Evolutionary conservation across 2,888 invertebrate species (phyloP), one percentile per base, ranked within the genome.

Genomic region (Therioaphis trifolii): DNA sequence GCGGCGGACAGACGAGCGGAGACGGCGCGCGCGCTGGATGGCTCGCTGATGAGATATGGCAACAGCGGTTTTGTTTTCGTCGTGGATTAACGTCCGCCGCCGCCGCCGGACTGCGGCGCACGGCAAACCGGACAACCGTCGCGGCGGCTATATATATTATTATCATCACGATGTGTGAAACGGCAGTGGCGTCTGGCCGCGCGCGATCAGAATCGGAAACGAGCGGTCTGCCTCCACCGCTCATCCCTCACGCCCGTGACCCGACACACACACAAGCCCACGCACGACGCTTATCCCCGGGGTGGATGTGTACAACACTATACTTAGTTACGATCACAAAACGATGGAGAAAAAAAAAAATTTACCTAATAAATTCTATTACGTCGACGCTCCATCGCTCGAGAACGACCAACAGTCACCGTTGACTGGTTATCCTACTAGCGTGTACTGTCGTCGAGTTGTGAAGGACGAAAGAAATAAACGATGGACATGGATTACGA

Each of bases 21-120:
- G 49, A 49, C 43, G 24, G 40, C 75, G 75, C 35, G 78, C 61
- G 79, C 69, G 52, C 58, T 29, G 80, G 46, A 80, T 61, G 55
- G 24, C 58, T 72, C 14, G 63, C 52, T n/a, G 74, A 61, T 49
- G 72, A 74, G 72, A 82, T 82, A 82, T 82, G 82, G 82, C 82
- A 82, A 82, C 82, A 82, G 72, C 74, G 72, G 82, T 82, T 82
- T 72, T 82, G 82, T 82, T 72, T 82, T 82, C 82, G 82, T 82
- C 82, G 66, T 82, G 72, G 71, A 82, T 74, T 82, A 63, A 82
- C 52, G 63, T 74, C 49, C 61, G 46, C 49, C 9, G 71, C 46
- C 14, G 69, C 69, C 29, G 35, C 61, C 68, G 49, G 71, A 72
- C 52, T 46, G 46, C 29, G 29, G 74, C 18, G 29, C 55, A 61